Base-by-base conservation (phyloP, 2,113 vertebrate genomes). In the Sphaerodactylus townsendi region DNA sequence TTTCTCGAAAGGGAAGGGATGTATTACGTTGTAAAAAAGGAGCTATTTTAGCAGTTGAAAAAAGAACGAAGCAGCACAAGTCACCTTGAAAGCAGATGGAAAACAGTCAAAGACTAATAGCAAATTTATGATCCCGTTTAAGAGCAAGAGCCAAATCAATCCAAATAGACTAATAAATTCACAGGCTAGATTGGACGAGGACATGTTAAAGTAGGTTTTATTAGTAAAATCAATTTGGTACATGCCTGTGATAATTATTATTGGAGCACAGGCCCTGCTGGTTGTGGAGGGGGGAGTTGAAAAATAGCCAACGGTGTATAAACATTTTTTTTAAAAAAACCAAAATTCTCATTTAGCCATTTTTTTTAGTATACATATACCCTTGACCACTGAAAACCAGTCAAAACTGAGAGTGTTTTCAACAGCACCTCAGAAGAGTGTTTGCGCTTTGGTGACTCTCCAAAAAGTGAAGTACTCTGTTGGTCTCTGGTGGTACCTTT, bases 41-140 rank as follows among this genome's bases (percentile, higher is more conserved):
- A 87, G 17, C 46, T 30, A 89, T 90, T 89, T 92, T 93, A 91
- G 90, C 85, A 92, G 81, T 90, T 88, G 90, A 48, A 77, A 8
- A 87, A 1, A 0, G 82, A 76, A 87, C 41, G 85, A 93, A 91
- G 87, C 89, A 92, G 78, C 21, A 87, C 87, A 90, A 95, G 93
- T 95, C 95, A 96, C 92, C 94, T 96, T 96, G 95, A 93, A 86
- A 94, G 84, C 86, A 94, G 91, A 95, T 93, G 92, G 93, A 94
- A 94, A 85, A 92, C 84, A 91, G 89, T 92, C 90, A 86, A 93
- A 95, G 94, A 96, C 94, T 95, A 94, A 94, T 92, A 82, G 82
- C 70, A 95, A 94, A 93, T 93, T 94, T 93, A 92, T 92, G 86
- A 87, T 91, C 88, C 83, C 83, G 92, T 56, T 93, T 92, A 90